phyloP scores from a whole-genome alignment of 1,140 invertebrate genomes.

The Sipha flava region DNA sequence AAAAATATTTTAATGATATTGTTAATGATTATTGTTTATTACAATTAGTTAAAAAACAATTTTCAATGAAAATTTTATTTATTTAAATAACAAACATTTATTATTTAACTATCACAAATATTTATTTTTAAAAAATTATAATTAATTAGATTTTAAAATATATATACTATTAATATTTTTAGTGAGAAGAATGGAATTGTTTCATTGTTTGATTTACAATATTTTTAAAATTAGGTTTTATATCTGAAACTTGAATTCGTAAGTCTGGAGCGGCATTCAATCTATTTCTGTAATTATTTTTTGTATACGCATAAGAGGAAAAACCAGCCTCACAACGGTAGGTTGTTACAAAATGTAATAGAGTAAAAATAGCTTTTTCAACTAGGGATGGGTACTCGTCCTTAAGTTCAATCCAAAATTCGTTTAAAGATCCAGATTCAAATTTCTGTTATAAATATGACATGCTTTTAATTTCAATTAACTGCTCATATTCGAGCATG shows the following conservation, averaged over 20 bases:
- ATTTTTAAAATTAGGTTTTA: neutral
- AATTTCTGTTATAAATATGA: neutral
- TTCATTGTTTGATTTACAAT: neutral
- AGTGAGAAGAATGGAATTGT: neutral
- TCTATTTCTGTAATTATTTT: constrained; percentile 3
- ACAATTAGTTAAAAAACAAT: neutral
- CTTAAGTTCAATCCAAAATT: neutral
- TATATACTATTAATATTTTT: neutral
- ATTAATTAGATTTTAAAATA: neutral
- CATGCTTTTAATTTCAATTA: neutral
- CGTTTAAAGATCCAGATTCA: neutral
- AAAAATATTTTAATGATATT: neutral
- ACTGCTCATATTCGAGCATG: neutral
- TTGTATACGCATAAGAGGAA: neutral
- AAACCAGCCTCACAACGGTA: neutral
- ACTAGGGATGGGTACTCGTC: neutral
- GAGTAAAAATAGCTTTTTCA: neutral
- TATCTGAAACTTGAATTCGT: neutral
- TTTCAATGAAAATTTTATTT: neutral
- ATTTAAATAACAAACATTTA: neutral
- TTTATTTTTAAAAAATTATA: neutral
- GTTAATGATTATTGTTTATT: neutral
- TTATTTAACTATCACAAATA: neutral
- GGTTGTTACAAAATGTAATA: neutral
- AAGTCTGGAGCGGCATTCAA: neutral